Evolutionary conservation across 2,888 invertebrate genomes (phyloP).

Genomic region (Drosophila recens): DNA sequence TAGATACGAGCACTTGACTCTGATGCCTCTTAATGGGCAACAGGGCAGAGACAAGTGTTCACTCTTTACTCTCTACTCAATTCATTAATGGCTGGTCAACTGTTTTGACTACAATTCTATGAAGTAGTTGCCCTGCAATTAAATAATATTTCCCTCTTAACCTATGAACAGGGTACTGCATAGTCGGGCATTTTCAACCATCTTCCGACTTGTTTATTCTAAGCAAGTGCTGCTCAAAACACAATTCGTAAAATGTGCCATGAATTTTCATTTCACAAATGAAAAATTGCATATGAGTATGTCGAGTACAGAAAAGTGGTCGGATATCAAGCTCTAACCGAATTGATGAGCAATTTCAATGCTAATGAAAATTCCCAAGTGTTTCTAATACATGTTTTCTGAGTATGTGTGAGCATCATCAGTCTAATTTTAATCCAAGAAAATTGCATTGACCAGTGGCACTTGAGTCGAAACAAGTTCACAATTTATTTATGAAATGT

Average conservation of each 20-base stretch:
- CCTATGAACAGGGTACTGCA: conserved; percentile 11
- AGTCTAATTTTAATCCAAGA: not conserved
- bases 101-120: conserved; percentile 1
- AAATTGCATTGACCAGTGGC: not conserved
- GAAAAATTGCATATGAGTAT: conserved; percentile 10
- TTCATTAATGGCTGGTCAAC: conserved; percentile 6
- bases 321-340: conserved; percentile 11
- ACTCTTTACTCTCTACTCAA: not conserved
- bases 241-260: conserved; percentile 15
- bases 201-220: not conserved
- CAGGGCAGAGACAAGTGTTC: not conserved
- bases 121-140: not conserved
- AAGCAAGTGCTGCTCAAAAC: conserved; percentile 16
- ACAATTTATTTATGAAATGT: conserved; percentile 15
- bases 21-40: conserved; percentile 19
- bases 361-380: not conserved
- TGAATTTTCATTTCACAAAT: conserved; percentile 27
- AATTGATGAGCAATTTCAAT: conserved; percentile 4
- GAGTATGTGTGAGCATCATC: conserved; percentile 4
- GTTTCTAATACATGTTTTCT: not conserved
- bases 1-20: conserved; percentile 17
- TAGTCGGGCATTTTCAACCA: not conserved
- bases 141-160: too few species aligned
- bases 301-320: conserved; percentile 19
- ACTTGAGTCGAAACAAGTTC: not conserved